Base-by-base conservation (phyloP, 2,113 vertebrate species). In the Crocuta crocuta region DNA sequence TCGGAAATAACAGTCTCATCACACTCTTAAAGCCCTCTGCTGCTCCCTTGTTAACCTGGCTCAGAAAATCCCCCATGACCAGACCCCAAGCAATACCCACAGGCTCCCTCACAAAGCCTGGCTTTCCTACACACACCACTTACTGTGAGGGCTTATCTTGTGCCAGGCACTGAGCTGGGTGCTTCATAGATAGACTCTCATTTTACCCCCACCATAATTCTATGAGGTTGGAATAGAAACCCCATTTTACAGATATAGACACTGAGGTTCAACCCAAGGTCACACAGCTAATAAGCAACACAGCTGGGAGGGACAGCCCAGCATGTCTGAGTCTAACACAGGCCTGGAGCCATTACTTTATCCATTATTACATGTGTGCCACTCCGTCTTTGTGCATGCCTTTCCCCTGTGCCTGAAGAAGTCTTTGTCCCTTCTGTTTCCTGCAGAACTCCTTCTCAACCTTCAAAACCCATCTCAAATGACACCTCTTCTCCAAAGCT, bases 381-480 rank as follows among this genome's bases (percentile, higher is more conserved):
- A 23, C 50, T 24, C 26, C 8, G 39, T 61, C 63, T 43, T 7
- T 7, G 61, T 4, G 16, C 50, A 1, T 7, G 74, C 35, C 7
- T 31, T 24, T 10, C 33, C 53, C 17, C 71, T 1, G 8, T 31
- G 80, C 74, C 91, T 28, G 31, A 86, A 65, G n/a, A 88, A 61
- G 21, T 5, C 71, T n/a, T 19, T 45, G 43, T 35, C n/a, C 78
- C 76, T 73, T 16, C 26, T 68, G 48, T 43, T 68, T 50, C 39
- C 39, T 17, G 21, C 19, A 33, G 35, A 93, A 86, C 66, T 89
- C 82, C 82, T 94, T 33, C 45, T 84, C 80, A 88, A 17, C 33
- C 92, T 78, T 97, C 88, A 93, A 89, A 95, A 12, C 68, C 87
- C 94, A 96, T 7, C 73, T 66, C 87, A 65, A 63, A 58, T 0